Evolutionary conservation across 1,140 invertebrate species (phyloP).

Genomic region (Pseudomyrmex gracilis): DNA sequence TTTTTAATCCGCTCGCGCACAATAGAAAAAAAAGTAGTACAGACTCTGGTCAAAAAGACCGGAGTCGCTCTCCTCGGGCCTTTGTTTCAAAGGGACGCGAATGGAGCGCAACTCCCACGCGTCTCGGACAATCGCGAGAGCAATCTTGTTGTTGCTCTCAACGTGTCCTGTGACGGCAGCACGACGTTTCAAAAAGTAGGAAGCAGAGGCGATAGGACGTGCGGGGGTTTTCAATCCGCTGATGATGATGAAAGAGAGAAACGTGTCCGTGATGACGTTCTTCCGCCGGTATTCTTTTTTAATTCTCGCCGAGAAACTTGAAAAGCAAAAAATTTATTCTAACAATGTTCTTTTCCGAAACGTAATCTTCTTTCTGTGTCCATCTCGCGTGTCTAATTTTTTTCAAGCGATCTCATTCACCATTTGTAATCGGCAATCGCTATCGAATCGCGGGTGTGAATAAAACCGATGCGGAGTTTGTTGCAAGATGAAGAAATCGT

Average conservation of each 20-base stretch:
- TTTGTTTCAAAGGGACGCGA: slow-evolving; percentile 40
- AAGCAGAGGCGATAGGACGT: slow-evolving; percentile 16
- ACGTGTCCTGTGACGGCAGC: neutral
- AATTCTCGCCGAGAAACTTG: neutral
- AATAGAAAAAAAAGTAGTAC: neutral
- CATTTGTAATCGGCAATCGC: neutral
- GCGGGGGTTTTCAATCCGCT: neutral
- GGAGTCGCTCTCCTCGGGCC: neutral
- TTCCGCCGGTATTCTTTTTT: neutral
- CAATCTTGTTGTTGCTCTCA: slow-evolving; percentile 33
- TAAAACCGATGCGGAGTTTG: neutral
- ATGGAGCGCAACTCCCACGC: slow-evolving; percentile 36
- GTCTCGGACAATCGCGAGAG: slow-evolving; percentile 39
- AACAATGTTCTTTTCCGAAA: neutral
- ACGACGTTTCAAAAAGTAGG: slow-evolving; percentile 29
- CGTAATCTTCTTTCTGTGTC: neutral
- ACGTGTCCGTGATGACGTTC: slow-evolving; percentile 1
- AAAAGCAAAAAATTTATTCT: slow-evolving; percentile 19
- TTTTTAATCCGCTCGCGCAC: neutral
- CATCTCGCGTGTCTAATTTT: neutral
- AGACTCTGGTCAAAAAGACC: slow-evolving; percentile 12
- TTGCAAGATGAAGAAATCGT: neutral
- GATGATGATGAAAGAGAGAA: slow-evolving; percentile 26
- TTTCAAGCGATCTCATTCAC: neutral
- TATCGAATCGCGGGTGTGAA: neutral